A percentile compares a stretch with the other conserved stretches of the same genome.
phyloP scores from a whole-genome alignment of 2,888 invertebrate species.

The Brachyptera risi region DNA sequence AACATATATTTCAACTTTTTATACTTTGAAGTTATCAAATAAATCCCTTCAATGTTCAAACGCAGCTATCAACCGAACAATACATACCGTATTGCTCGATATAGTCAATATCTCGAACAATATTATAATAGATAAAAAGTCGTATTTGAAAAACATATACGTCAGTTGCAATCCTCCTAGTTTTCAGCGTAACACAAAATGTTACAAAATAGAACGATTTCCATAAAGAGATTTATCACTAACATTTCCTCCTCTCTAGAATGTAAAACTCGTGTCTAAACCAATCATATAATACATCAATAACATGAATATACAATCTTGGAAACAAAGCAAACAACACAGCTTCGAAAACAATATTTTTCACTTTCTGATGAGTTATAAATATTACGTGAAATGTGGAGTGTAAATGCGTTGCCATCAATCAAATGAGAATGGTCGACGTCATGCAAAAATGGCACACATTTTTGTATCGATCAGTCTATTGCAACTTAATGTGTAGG shows the following conservation, averaged over 20 bases:
- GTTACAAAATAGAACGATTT: constrained; percentile 6
- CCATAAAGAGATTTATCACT: constrained; percentile 4
- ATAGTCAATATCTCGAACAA: too few relatives aligned
- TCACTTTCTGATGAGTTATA: constrained; percentile 11
- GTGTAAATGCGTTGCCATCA: constrained; percentile 11
- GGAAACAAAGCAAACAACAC: constrained; percentile 11
- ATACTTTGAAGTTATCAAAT: too few relatives aligned
- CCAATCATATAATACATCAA: constrained; percentile 16
- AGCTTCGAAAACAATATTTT: background rate
- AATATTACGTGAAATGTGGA: constrained; percentile 14
- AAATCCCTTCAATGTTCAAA: too few relatives aligned
- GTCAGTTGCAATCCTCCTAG: too few relatives aligned
- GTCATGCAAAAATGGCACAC: background rate
- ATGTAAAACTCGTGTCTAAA: background rate
- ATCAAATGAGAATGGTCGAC: background rate
- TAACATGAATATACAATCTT: constrained; percentile 10
- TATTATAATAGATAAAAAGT: too few relatives aligned
- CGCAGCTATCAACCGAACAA: too few relatives aligned
- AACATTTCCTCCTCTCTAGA: background rate
- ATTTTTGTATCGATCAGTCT: too few relatives aligned
- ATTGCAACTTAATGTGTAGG: too few relatives aligned
- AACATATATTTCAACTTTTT: too few relatives aligned
- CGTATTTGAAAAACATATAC: too few relatives aligned
- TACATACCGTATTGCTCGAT: too few relatives aligned
- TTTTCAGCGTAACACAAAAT: background rate